These are phyloP conservation scores for Pseudomyrmex cubaensis DNA, from an alignment of 1,140 invertebrate genomes.

Conservation along the genomic window DNA sequence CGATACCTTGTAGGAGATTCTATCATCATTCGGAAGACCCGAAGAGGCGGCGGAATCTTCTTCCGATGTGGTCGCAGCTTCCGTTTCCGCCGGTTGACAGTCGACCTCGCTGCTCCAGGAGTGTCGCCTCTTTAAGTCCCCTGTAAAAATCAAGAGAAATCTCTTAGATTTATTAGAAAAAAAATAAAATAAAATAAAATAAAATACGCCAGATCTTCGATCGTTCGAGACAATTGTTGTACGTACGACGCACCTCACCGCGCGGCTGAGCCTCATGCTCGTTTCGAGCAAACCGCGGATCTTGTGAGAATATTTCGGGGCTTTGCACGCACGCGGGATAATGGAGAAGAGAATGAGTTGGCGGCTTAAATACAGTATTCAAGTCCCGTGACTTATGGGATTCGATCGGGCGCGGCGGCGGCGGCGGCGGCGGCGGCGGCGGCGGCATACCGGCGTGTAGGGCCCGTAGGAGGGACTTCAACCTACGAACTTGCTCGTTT, in stretches of 20 bases:
- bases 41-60: constrained; percentile 45
- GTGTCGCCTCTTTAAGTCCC: constrained; percentile 75
- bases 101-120: constrained; percentile 74
- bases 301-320: constrained; percentile 21
- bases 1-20: constrained; percentile 72
- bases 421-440: too few relatives aligned
- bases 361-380: constrained; percentile 72
- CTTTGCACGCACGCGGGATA: constrained; percentile 56
- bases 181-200: not conserved
- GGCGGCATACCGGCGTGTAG: not conserved
- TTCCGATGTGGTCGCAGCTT: constrained; percentile 60
- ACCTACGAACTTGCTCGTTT: constrained; percentile 75
- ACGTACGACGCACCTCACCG: not conserved
- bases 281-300: not conserved
- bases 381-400: constrained; percentile 71
- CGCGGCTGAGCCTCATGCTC: constrained; percentile 9
- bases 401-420: constrained; percentile 57
- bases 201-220: not conserved
- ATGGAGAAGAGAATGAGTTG: constrained; percentile 67
- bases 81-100: constrained; percentile 68
- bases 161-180: constrained; percentile 7
- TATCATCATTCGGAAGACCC: constrained; percentile 68
- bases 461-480: constrained; percentile 59
- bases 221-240: not conserved
- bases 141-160: constrained; percentile 61